Percentiles rank a stretch among this genome's conserved stretches.
These are phyloP conservation scores for Neoarius graeffei DNA, from an alignment of 2,113 vertebrate species.

Conservation along the genomic window DNA sequence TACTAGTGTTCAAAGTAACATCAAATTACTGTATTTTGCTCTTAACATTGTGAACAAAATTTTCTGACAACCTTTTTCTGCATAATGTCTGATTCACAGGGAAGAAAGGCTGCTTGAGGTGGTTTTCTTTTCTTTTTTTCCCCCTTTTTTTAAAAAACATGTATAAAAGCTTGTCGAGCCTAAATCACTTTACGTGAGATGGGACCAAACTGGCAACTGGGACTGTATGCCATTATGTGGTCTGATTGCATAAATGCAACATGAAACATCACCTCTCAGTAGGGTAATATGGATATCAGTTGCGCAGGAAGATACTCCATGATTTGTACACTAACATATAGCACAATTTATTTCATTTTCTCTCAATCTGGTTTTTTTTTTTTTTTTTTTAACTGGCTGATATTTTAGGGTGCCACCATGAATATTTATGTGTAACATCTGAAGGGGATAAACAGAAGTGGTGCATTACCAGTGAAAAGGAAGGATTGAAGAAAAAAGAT, in stretches of 20 bases:
- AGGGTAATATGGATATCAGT: constrained; percentile 25
- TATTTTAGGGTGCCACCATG: constrained; percentile 51
- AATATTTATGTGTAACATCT: constrained; percentile 59
- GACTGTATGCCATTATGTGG: constrained; percentile 1
- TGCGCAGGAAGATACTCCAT: constrained; percentile 24
- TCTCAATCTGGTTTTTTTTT: neutral
- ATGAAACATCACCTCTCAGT: constrained; percentile 17
- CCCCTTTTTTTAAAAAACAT: constrained; percentile 20
- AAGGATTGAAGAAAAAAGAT: constrained; percentile 56
- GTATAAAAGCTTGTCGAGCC: constrained; percentile 17
- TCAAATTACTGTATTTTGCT: constrained; percentile 51
- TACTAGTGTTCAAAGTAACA: constrained; percentile 43
- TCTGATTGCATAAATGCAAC: constrained; percentile 33
- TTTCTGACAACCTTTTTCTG: constrained; percentile 25
- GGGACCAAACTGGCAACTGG: constrained; percentile 19
- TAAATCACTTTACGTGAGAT: constrained; percentile 26
- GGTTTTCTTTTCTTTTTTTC: neutral
- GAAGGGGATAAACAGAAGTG: constrained; percentile 47
- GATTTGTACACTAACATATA: constrained; percentile 37
- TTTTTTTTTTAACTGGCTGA: constrained; percentile 20
- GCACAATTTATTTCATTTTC: constrained; percentile 12
- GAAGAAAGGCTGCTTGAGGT: neutral
- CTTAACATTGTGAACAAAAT: constrained; percentile 45
- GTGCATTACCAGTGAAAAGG: constrained; percentile 51
- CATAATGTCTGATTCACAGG: constrained; percentile 39